These are phyloP conservation scores for Drosophila takahashii DNA, from an alignment of 1,140 invertebrate genomes.

Conservation along the genomic window DNA sequence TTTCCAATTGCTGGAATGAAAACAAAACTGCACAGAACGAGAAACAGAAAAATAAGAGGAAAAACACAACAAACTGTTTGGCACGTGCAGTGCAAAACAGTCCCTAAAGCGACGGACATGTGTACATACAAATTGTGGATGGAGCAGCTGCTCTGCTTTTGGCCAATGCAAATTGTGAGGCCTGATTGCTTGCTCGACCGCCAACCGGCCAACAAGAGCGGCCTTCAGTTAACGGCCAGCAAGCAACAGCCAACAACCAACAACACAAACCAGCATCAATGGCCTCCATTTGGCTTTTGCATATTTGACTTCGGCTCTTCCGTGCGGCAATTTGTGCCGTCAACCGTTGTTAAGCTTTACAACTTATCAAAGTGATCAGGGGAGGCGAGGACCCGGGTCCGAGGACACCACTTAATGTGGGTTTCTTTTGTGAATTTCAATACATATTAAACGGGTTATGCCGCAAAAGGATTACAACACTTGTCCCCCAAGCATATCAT, in stretches of 20 bases:
- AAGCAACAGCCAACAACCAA: conserved; percentile 32
- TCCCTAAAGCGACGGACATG: conserved; percentile 36
- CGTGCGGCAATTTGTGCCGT: conserved; percentile 67
- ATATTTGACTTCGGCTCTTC: conserved; percentile 68
- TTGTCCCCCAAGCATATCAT: conserved; percentile 80
- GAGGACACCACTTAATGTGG: conserved; percentile 72
- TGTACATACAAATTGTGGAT: conserved; percentile 75
- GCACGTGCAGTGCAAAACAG: conserved; percentile 57
- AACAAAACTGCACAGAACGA: conserved; percentile 17
- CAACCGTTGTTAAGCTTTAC: conserved; percentile 77
- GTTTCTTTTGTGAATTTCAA: conserved; percentile 75
- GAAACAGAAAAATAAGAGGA: background rate
- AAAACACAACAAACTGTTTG: conserved; percentile 47
- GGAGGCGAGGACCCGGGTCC: conserved; percentile 19
- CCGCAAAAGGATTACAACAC: conserved; percentile 81
- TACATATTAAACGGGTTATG: conserved; percentile 83
- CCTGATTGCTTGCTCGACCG: conserved; percentile 68
- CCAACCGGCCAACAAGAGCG: conserved; percentile 33
- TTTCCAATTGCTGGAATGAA: conserved; percentile 70
- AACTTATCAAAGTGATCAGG: conserved; percentile 78
- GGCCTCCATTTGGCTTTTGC: conserved; percentile 76
- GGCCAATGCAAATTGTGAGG: conserved; percentile 63
- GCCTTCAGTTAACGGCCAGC: conserved; percentile 32
- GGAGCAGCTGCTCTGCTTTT: conserved; percentile 49
- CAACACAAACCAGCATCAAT: conserved; percentile 25